Base-by-base conservation (phyloP, 2,113 vertebrate genomes). In the Syngnathus scovelli region DNA sequence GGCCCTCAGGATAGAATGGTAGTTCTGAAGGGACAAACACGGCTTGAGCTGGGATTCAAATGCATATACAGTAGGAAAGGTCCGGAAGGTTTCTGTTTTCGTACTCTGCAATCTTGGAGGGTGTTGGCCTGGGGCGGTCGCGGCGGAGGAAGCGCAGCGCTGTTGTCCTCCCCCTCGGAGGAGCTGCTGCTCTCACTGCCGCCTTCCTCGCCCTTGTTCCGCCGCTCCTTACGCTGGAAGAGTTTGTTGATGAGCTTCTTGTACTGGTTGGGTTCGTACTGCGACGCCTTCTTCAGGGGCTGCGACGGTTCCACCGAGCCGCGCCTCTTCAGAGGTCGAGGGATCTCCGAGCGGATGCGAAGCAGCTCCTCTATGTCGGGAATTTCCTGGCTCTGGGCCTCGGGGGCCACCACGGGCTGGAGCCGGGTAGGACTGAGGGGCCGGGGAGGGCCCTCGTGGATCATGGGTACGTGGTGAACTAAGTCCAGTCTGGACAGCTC, bases 361-460 rank as follows among this genome's bases (percentile, higher is more conserved):
- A 94, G 88, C 61, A 96, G 72, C 69, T 94, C 93, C 77, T 94
- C 91, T 13, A 91, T 68, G 65, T 93, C 77, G 0, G 91, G 91
- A 27, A 92, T 87, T 0, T 79, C 81, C 44, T 92, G 85, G 0
- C 66, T 79, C 64, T 92, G 91, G 0, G 87, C 87, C 66, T 93
- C 92, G 0, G 90, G 93, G 0, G 93, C 94, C 68, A 96, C 83
- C 0, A 95, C 85, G 0, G 94, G 94, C 73, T 96, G 95, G 9
- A 97, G 90, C 33, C 92, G 88, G 0, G 95, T 94, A 66, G 95
- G 95, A 75, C 94, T 96, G 23, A 94, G 91, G 6, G 94, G 94
- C 2, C 94, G 89, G 0, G 93, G 84, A 0, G 91, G 77, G 0
- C 27, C 66, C 43, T 90, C 89, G 0, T 75, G 48, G 36, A 83